A percentile compares a stretch with the other conserved stretches of the same genome.
Evolutionary conservation across 1,140 invertebrate species (phyloP).

Genomic region (Trichogramma pretiosum): DNA sequence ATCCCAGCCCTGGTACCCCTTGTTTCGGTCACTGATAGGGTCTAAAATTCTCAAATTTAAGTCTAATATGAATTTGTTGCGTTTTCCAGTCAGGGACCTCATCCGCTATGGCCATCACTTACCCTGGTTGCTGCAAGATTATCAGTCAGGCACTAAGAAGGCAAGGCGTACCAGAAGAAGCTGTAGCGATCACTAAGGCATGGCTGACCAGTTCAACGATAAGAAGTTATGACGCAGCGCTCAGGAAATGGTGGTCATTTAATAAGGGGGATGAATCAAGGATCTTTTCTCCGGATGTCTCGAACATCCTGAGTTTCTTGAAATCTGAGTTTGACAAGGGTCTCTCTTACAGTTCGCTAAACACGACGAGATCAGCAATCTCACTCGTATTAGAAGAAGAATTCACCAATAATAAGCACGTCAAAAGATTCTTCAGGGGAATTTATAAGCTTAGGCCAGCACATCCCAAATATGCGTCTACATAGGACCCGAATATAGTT

Average conservation of each 20-base stretch:
- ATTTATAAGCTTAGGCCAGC: neutral
- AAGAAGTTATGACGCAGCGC: slow-evolving; percentile 15
- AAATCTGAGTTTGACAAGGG: neutral
- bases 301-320: neutral
- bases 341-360: neutral
- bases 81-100: slow-evolving; percentile 11
- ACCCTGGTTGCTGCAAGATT: slow-evolving; percentile 12
- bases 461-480: neutral
- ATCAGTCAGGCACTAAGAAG: slow-evolving; percentile 7
- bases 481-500: neutral
- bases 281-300: no score
- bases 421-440: neutral
- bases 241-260: slow-evolving; percentile 3
- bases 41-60: neutral
- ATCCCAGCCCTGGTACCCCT: slow-evolving; percentile 25
- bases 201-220: slow-evolving; percentile 13
- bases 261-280: neutral
- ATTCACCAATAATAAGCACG: neutral
- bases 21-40: slow-evolving; percentile 3
- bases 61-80: slow-evolving; percentile 2
- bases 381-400: neutral
- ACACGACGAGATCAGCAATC: neutral
- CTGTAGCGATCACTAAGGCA: slow-evolving; percentile 13
- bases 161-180: slow-evolving; percentile 1
- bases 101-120: slow-evolving; percentile 1